A percentile compares a stretch with the other conserved stretches of the same genome.
Evolutionary conservation across 2,888 invertebrate genomes (phyloP).

Genomic region (Copidosoma aretas): DNA sequence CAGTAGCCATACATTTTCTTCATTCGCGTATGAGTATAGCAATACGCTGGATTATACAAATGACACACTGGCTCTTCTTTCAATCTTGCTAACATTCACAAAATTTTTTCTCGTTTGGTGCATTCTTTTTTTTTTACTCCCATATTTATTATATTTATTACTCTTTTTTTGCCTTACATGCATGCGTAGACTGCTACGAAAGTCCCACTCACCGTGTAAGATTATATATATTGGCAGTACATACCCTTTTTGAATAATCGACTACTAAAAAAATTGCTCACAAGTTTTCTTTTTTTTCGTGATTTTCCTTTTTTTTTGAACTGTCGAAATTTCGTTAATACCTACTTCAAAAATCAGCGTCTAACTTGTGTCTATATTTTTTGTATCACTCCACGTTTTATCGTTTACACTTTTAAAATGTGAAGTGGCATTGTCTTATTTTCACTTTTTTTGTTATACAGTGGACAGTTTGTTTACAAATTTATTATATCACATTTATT

Average conservation of each 20-base stretch:
- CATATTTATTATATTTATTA: constrained; percentile 14
- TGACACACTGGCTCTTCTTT: constrained; percentile 24
- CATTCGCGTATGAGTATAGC: not conserved
- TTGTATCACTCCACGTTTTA: constrained; percentile 12
- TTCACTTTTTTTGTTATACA: constrained; percentile 28
- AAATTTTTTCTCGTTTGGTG: constrained; percentile 20
- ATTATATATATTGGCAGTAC: constrained; percentile 36
- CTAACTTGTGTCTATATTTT: not conserved
- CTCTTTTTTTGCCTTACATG: constrained; percentile 27
- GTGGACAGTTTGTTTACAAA: constrained; percentile 48
- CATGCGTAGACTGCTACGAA: constrained; percentile 37
- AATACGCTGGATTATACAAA: constrained; percentile 30
- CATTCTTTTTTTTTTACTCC: constrained; percentile 12
- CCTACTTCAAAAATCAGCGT: constrained; percentile 5
- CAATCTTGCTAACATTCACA: constrained; percentile 28
- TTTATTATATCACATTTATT: constrained; percentile 52
- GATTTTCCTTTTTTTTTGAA: not conserved
- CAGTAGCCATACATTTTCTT: constrained; percentile 2
- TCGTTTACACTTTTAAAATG: constrained; percentile 20
- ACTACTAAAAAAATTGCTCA: constrained; percentile 6
- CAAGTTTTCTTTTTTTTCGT: constrained; percentile 9
- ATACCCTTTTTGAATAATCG: constrained; percentile 40
- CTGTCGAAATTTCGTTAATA: not conserved
- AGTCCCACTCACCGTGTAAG: constrained; percentile 37
- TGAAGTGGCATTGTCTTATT: constrained; percentile 20